Evolutionary conservation across 2,797 vertebrate species (phyloP).

Genomic region (Numenius phaeopus): DNA sequence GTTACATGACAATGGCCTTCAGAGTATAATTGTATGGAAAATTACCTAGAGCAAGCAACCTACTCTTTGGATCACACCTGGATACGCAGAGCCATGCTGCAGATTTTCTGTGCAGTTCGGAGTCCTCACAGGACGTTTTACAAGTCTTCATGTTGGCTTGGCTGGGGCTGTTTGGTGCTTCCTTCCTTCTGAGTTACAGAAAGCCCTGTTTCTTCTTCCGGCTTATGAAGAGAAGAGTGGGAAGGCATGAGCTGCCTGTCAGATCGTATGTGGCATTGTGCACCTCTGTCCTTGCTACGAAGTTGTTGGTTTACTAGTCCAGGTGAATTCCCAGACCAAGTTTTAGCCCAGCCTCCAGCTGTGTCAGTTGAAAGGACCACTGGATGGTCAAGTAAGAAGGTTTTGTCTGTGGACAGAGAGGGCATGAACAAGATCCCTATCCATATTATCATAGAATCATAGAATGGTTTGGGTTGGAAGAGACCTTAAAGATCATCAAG

Average conservation of each 20-base stretch:
- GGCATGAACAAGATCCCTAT: not conserved
- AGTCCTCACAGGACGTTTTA: not conserved
- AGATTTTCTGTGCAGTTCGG: not conserved
- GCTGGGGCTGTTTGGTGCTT: not conserved
- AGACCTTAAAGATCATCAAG: too few relatives aligned
- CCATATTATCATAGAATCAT: too few relatives aligned
- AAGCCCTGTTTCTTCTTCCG: not conserved
- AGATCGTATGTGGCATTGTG: fast-evolving
- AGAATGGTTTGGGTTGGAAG: too few relatives aligned
- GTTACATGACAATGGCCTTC: not conserved
- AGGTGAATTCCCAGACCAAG: not conserved
- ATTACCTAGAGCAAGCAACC: not conserved
- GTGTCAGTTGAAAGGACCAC: not conserved
- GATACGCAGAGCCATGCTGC: not conserved
- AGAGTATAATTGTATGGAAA: not conserved
- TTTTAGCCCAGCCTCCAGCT: not conserved
- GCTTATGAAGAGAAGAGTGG: fast-evolving
- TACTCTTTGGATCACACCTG: not conserved
- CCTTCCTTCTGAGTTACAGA: not conserved
- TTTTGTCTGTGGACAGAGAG: not conserved
- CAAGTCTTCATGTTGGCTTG: not conserved
- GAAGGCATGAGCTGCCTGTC: not conserved
- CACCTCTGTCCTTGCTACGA: not conserved
- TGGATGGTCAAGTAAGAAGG: not conserved
- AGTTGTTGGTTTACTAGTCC: not conserved